Conservation (phyloP, 2,888 invertebrate species). For the Phyllotreta striolata region DNA sequence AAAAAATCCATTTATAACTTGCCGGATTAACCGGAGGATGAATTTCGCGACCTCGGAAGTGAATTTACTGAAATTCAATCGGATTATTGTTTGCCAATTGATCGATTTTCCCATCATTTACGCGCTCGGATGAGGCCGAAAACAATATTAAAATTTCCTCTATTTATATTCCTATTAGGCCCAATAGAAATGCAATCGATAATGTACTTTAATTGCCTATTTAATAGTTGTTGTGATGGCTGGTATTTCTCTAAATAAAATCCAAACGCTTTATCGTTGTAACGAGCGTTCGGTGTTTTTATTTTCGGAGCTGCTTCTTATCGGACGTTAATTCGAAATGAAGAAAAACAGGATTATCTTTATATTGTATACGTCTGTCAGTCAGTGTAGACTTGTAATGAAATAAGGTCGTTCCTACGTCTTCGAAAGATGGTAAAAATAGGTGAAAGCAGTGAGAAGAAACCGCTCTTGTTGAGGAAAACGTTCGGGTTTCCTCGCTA, state of each 20-base stretch:
- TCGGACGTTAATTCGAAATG: neutral
- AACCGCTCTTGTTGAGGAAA: conserved; percentile 36
- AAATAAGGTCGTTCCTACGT: neutral
- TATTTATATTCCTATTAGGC: too few species aligned
- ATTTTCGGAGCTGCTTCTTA: conserved; percentile 1
- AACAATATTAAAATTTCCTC: too few species aligned
- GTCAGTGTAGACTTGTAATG: neutral
- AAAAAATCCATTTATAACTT: conserved; percentile 9
- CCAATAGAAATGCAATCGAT: too few species aligned
- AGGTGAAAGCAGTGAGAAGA: conserved; percentile 22
- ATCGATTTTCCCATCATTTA: too few species aligned
- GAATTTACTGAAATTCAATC: too few species aligned
- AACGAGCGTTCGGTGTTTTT: neutral
- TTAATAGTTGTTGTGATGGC: too few species aligned
- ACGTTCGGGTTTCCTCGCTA: conserved; percentile 15
- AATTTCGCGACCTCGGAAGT: conserved; percentile 29
- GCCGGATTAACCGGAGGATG: conserved; percentile 16
- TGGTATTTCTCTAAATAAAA: too few species aligned
- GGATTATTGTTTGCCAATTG: too few species aligned
- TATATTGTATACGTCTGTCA: too few species aligned
- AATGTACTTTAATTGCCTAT: too few species aligned
- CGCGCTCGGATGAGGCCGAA: too few species aligned
- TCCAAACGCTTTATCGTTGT: too few species aligned
- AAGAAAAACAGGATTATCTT: neutral
- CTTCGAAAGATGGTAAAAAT: conserved; percentile 16